phyloP scores from a whole-genome alignment of 2,797 vertebrate genomes.

The Sebastolobus altivelis region DNA sequence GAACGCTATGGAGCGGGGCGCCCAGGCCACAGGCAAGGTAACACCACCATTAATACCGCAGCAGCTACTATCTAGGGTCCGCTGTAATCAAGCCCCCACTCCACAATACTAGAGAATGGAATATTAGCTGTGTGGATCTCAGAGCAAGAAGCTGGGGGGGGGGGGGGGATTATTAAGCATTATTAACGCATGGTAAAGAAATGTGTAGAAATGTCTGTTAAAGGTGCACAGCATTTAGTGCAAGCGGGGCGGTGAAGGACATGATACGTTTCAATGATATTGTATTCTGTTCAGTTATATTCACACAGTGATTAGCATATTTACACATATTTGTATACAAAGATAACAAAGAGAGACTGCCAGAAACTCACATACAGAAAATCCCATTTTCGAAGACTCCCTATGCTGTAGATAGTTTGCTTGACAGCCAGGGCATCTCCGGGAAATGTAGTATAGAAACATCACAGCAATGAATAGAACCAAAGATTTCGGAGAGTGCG shows the following conservation, averaged over 20 bases:
- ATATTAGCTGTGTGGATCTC: constrained; percentile 49
- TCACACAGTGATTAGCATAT: not conserved
- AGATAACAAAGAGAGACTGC: not conserved
- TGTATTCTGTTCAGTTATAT: not conserved
- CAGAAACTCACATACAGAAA: not conserved
- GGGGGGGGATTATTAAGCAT: constrained; percentile 29
- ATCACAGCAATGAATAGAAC: not conserved
- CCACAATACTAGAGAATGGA: constrained; percentile 46
- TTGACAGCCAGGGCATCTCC: not conserved
- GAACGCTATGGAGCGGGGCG: constrained; percentile 73
- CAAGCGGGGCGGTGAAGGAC: fast-evolving
- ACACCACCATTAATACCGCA: constrained; percentile 53
- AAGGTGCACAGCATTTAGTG: not conserved
- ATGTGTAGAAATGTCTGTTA: not conserved
- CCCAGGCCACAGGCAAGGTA: constrained; percentile 70
- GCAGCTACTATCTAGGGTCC: constrained; percentile 38
- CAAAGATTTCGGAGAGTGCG: not conserved
- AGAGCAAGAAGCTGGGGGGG: constrained; percentile 3
- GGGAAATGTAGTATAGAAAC: not conserved
- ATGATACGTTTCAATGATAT: not conserved
- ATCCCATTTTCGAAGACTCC: not conserved
- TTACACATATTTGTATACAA: not conserved
- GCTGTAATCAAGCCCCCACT: constrained; percentile 44
- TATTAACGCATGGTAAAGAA: not conserved
- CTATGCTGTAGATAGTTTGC: not conserved